Evolutionary conservation across 2,797 vertebrate genomes (phyloP).

Genomic region (Pangasius krempfi): DNA sequence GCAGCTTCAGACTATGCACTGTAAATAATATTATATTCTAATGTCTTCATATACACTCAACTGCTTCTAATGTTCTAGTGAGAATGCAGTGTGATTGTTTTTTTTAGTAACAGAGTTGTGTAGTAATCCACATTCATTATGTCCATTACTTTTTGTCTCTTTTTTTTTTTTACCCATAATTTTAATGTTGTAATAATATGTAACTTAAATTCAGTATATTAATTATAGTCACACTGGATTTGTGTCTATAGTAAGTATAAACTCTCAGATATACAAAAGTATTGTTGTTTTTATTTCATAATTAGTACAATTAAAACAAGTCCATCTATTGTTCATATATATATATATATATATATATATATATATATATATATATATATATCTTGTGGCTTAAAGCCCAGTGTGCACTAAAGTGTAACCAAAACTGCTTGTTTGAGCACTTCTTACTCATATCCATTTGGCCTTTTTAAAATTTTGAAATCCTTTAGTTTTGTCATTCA

Average conservation of each 20-base stretch:
- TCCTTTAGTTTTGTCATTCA: background rate
- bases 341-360: no score
- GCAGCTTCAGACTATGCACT: conserved; percentile 78
- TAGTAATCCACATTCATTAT: conserved; percentile 66
- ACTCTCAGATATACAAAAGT: background rate
- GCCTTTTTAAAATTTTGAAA: background rate
- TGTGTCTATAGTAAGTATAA: conserved; percentile 16
- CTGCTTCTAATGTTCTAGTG: conserved; percentile 64
- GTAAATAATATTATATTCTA: conserved; percentile 69
- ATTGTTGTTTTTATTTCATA: conserved; percentile 3
- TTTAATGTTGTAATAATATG: conserved; percentile 63
- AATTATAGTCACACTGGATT: conserved; percentile 35
- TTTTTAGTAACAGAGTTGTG: conserved; percentile 57
- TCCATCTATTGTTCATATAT: background rate
- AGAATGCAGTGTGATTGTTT: conserved; percentile 61
- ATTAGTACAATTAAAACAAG: conserved; percentile 20
- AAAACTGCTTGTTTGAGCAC: conserved; percentile 32
- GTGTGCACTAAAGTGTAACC: conserved; percentile 43
- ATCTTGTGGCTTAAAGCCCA: conserved; percentile 41
- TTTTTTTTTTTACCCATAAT: conserved; percentile 57
- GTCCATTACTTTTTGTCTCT: conserved; percentile 59
- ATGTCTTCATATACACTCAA: conserved; percentile 49
- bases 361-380: background rate
- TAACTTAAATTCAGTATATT: conserved; percentile 51
- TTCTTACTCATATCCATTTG: conserved; percentile 24